A percentile compares a stretch with the other conserved stretches of the same genome.
Conservation (phyloP, 2,888 invertebrate species). For the Globia sparganii region DNA sequence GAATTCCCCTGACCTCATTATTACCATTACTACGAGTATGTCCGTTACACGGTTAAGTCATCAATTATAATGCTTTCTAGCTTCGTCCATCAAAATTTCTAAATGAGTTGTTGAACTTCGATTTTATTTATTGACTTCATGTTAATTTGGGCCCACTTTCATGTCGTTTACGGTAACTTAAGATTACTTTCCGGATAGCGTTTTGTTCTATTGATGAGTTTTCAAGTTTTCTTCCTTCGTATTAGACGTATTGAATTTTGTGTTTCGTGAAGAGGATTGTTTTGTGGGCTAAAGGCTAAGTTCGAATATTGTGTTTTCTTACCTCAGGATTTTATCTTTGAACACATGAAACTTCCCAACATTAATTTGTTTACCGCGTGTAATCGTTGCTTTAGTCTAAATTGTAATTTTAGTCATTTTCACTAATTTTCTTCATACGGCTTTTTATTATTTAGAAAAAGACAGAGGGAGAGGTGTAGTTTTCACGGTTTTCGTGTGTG, state of each 20-base stretch:
- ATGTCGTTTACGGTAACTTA: conserved; percentile 48
- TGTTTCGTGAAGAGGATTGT: conserved; percentile 18
- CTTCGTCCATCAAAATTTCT: conserved; percentile 48
- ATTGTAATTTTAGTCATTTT: background rate
- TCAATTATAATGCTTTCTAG: conserved; percentile 50
- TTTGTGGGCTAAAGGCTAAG: conserved; percentile 35
- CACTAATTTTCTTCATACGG: background rate
- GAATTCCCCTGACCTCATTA: conserved; percentile 24
- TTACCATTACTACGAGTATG: conserved; percentile 27
- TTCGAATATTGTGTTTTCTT: conserved; percentile 38
- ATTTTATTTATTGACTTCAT: conserved; percentile 41
- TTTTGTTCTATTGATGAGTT: conserved; percentile 60
- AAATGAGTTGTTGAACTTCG: conserved; percentile 36
- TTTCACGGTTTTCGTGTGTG: background rate
- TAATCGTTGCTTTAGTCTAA: conserved; percentile 6
- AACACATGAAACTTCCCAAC: conserved; percentile 1
- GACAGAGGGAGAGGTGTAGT: background rate
- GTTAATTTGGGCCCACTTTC: conserved; percentile 38
- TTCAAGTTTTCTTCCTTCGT: conserved; percentile 38
- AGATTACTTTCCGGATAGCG: conserved; percentile 53
- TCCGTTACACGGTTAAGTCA: conserved; percentile 45
- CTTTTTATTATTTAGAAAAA: background rate
- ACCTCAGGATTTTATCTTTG: conserved; percentile 1
- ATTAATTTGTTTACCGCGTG: background rate
- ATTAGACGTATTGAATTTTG: conserved; percentile 47